Base-by-base conservation (phyloP, 2,797 vertebrate species). In the Hydrolagus colliei region DNA sequence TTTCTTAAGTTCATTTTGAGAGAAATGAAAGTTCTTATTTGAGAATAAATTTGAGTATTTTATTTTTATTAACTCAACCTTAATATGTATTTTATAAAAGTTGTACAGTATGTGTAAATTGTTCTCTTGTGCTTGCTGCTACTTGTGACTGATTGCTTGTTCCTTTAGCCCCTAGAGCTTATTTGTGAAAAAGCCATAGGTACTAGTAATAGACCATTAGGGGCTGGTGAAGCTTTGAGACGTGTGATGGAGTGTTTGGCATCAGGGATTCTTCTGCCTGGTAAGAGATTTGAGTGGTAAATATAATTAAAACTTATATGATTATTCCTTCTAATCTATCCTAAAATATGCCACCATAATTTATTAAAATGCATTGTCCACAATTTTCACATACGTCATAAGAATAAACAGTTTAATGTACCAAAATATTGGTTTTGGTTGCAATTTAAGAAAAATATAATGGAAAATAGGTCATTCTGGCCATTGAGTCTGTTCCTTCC, bases 151-250 rank as follows among this genome's bases (percentile, higher is more conserved):
- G 27, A 71, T 79, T 9, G 90, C 90, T 92, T 90, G 93, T 91
- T 90, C 76, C 93, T 92, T 92, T 92, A 99, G 97, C 97, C 97
- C 67, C 93, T 99, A 91, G 98, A 99, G 92, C 96, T 99, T 87
- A 96, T 99, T 92, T 99, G 97, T 92, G 98, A 99, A 94, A 99
- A 99, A 94, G 96, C 98, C 89, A 98, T 99, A 88, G 97, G 97
- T 90, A 99, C 98, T 89, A 99, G 97, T 93, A 99, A 97, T 94
- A 95, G 98, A 93, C 98, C 98, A 76, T 90, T 98, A 88, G 98
- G 97, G 5, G 97, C 97, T 41, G 98, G 98, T 90, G 98, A 99
- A 92, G 97, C 98, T 0, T 93, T 99, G 89, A 96, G 98, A 86
- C 93, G 98, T 91, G 97, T 99, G 90, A 97, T 99, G 97, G 98